Conservation (phyloP, 1,140 invertebrate species). For the Myzus persicae region DNA sequence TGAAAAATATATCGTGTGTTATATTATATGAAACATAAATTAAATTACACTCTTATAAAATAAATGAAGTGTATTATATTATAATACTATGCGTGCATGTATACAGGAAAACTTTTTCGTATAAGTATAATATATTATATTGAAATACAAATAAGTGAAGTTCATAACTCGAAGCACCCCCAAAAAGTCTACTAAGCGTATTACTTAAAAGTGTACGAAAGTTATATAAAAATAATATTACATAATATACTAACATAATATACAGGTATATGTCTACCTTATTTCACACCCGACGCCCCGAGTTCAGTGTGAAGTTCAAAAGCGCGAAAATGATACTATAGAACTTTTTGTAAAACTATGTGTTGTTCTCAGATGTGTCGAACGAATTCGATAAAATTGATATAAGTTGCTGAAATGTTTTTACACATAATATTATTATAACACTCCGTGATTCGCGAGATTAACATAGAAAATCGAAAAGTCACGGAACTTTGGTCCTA, state of each 20-base stretch:
- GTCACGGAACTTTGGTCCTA: background rate
- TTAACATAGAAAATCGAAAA: background rate
- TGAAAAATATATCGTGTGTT: background rate
- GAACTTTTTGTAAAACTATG: background rate
- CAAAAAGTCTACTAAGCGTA: background rate
- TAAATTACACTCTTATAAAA: background rate
- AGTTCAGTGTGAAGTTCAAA: background rate
- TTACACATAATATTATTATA: background rate
- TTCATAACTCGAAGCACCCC: background rate
- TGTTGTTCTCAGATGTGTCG: background rate
- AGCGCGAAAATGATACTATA: background rate
- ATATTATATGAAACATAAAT: background rate
- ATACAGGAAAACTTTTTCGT: background rate
- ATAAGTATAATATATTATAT: background rate
- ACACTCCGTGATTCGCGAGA: background rate
- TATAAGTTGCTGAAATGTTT: background rate
- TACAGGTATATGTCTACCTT: too few relatives aligned
- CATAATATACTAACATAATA: too few relatives aligned
- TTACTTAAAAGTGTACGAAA: background rate
- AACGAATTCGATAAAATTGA: background rate
- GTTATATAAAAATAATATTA: background rate
- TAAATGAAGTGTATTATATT: background rate
- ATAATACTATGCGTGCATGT: background rate
- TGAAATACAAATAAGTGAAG: background rate
- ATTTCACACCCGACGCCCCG: background rate